phyloP scores from a whole-genome alignment of 2,888 invertebrate species.

The Frankliniella fusca region DNA sequence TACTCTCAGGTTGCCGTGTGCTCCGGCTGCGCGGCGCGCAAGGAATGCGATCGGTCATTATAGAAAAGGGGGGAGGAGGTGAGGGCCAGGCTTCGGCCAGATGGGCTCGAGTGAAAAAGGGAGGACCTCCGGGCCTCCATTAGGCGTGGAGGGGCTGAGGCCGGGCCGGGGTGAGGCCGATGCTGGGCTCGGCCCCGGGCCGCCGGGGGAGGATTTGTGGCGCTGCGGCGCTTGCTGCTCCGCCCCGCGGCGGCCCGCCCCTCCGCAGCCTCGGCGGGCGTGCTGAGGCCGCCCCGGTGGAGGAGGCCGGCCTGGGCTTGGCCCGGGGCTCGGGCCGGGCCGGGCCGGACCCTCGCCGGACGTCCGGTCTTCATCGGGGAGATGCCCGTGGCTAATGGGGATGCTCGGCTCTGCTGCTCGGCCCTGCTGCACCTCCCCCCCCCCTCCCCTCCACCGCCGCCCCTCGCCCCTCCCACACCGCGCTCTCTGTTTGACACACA shows the following conservation, averaged over 20 bases:
- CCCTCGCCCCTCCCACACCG: neutral
- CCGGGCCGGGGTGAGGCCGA: neutral
- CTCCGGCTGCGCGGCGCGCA: neutral
- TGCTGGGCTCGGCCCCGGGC: neutral
- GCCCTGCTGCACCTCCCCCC: neutral
- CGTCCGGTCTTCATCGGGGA: no score
- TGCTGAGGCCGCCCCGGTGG: no score
- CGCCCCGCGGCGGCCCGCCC: no score
- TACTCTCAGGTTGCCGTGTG: neutral
- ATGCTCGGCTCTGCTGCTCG: no score
- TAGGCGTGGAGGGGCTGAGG: neutral
- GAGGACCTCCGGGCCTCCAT: neutral
- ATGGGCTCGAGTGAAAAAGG: neutral
- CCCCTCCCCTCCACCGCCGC: neutral
- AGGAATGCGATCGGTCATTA: slow-evolving; percentile 21
- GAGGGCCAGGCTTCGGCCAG: neutral
- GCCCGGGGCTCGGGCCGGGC: neutral
- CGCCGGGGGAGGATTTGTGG: neutral
- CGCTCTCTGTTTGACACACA: neutral
- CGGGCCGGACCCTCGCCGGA: neutral
- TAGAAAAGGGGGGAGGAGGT: neutral
- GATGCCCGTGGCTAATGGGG: no score
- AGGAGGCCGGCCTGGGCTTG: no score
- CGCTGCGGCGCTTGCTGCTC: no score
- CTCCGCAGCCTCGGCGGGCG: no score